Evolutionary conservation across 2,888 invertebrate species (phyloP), one percentile per base, ranked within the genome.

Genomic region (Choreutis nemorana): DNA sequence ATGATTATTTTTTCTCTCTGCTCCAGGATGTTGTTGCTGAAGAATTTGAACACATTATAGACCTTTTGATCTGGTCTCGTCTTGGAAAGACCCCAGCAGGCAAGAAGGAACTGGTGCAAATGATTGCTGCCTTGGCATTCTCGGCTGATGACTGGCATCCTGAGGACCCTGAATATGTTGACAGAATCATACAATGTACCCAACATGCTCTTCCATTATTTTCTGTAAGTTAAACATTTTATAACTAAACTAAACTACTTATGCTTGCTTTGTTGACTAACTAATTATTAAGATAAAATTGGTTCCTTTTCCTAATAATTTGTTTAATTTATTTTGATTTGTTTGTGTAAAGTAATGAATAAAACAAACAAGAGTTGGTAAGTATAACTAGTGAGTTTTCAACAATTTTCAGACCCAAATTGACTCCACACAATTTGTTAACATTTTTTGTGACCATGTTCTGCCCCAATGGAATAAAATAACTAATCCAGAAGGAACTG

Each of bases 21-120:
- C 30, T 45, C 2, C 52, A 92, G 87, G 93, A 94, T 81, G 90
- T 94, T 14, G 91, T 90, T 8, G 92, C 93, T 16, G 92, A 93
- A 44, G 97, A 97, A 71, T 96, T 97, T 72, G 87, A 92, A 46
- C 83, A 87, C 36, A 86, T 97, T 34, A 92, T 97, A 89, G 88
- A 88, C 26, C 83, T 95, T 41, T 75, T 97, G 44, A 86, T 88
- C 14, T 85, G 87, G 67, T 89, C 96, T 6, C 87, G 89, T 58
- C 81, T 91, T 26, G 90, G 92, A 27, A 88, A 88, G 42, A 90
- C 93, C 4, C 83, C 91, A 8, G 82, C 83, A 26, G 96, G 96
- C 3, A 91, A 95, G 54, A 90, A 91, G 42, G 91, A 94, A 60
- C 73, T 97, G 15, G 86, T 95, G 6, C 89, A 92, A 43, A 84